phyloP scores from a whole-genome alignment of 2,888 invertebrate species.

The Drosophila colorata region DNA sequence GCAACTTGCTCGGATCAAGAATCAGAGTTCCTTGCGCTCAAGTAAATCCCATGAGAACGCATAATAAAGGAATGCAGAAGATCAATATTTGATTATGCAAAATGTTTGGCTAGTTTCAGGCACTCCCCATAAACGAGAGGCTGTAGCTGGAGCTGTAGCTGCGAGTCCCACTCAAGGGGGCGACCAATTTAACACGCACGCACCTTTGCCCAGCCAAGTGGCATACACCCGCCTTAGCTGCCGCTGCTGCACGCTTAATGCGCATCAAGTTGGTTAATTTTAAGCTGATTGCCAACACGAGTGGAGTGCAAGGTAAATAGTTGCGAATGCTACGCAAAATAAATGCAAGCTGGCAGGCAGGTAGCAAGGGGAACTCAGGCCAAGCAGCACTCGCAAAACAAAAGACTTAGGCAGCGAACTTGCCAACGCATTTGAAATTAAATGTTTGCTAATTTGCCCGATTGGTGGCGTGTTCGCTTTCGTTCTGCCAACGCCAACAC shows the following conservation, averaged over 20 bases:
- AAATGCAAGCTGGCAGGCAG: conserved; percentile 38
- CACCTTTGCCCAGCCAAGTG: conserved; percentile 42
- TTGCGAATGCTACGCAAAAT: conserved; percentile 25
- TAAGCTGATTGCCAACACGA: conserved; percentile 71
- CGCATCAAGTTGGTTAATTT: conserved; percentile 73
- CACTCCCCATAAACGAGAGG: conserved; percentile 42
- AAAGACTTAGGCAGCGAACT: conserved; percentile 78
- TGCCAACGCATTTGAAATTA: conserved; percentile 66
- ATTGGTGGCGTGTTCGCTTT: conserved; percentile 58
- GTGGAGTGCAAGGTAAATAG: conserved; percentile 62
- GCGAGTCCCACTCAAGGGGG: conserved; percentile 28
- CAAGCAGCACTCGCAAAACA: conserved; percentile 37
- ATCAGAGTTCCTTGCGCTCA: neutral
- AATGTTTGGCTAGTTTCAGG: conserved; percentile 43
- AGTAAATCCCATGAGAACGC: conserved; percentile 12
- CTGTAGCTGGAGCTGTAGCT: conserved; percentile 8
- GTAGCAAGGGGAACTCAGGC: too few species aligned
- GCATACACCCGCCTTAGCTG: conserved; percentile 41
- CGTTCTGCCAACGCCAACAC: conserved; percentile 35
- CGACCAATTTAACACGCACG: conserved; percentile 60
- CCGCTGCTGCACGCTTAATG: conserved; percentile 55
- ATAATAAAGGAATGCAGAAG: conserved; percentile 44
- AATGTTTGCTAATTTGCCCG: conserved; percentile 78
- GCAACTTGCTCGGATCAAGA: conserved; percentile 1
- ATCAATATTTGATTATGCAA: conserved; percentile 67